Percentiles rank a stretch among this genome's conserved stretches.
Conservation (phyloP, 2,888 invertebrate species). For the Pristionchus arcanus region DNA sequence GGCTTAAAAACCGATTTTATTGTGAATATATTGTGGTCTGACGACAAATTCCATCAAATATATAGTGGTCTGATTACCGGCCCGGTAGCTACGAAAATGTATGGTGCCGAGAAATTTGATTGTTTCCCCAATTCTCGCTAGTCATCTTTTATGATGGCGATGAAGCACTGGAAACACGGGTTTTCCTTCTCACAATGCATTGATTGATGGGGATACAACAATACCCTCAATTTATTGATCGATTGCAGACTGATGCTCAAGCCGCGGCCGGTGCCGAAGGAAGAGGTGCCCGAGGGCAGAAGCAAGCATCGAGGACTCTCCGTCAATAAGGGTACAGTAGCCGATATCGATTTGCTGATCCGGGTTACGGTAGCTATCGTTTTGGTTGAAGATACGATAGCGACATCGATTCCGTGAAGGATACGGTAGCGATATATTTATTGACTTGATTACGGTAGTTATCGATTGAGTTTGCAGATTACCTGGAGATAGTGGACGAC, state of each 20-base stretch:
- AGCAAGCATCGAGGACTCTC: constrained; percentile 1
- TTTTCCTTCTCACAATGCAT: background rate
- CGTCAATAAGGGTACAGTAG: constrained; percentile 27
- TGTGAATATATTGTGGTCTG: too few species aligned
- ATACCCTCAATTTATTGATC: background rate
- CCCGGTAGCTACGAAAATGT: too few species aligned
- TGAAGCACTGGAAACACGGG: too few species aligned
- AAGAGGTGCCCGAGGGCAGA: constrained; percentile 2
- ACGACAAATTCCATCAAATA: too few species aligned
- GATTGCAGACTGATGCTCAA: constrained; percentile 50
- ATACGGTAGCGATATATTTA: background rate
- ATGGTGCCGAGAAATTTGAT: background rate
- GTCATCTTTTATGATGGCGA: too few species aligned
- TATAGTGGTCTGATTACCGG: too few species aligned
- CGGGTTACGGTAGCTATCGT: background rate
- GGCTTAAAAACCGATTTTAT: too few species aligned
- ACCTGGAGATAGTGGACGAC: constrained; percentile 53
- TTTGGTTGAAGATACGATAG: background rate
- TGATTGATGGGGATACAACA: background rate
- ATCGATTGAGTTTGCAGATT: constrained; percentile 7
- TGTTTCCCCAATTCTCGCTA: too few species aligned
- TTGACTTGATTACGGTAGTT: background rate
- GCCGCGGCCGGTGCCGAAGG: constrained; percentile 41
- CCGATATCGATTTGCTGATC: background rate
- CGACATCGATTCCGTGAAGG: background rate